Conservation (phyloP, 2,888 invertebrate species). For the Ormyrus labotus region DNA sequence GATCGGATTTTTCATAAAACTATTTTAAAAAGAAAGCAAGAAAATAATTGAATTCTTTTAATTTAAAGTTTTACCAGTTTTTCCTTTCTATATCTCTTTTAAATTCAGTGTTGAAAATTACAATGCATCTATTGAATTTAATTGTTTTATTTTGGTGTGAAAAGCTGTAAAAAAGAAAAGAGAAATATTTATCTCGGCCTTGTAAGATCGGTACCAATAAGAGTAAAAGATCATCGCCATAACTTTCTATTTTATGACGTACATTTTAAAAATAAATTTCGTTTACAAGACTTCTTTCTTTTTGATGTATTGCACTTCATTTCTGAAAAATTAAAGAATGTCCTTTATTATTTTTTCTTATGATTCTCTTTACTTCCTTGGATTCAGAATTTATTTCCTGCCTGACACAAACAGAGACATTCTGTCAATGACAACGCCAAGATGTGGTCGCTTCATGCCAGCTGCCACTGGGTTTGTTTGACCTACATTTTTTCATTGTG, state of each 20-base stretch:
- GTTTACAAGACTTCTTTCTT: background rate
- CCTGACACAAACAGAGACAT: background rate
- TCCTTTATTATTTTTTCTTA: too few species aligned
- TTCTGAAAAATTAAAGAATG: too few species aligned
- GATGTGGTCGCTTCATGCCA: background rate
- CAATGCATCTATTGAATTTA: too few species aligned
- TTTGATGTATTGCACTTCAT: too few species aligned
- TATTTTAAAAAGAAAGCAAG: too few species aligned
- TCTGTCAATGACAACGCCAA: conserved; percentile 4
- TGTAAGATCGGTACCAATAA: background rate
- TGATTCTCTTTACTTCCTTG: background rate
- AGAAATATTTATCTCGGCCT: background rate
- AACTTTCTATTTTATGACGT: conserved; percentile 19
- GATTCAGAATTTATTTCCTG: background rate
- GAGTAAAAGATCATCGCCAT: conserved; percentile 1
- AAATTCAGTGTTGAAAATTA: too few species aligned
- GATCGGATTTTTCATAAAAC: too few species aligned
- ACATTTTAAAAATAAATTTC: background rate
- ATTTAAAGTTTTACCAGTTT: too few species aligned
- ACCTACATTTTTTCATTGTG: conserved; percentile 12
- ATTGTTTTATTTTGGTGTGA: background rate
- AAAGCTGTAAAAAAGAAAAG: background rate
- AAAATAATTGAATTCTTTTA: too few species aligned
- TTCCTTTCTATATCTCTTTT: too few species aligned
- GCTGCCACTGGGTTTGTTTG: conserved; percentile 8